Evolutionary conservation across 2,797 vertebrate species (phyloP).

Genomic region (Myripristis murdjan): DNA sequence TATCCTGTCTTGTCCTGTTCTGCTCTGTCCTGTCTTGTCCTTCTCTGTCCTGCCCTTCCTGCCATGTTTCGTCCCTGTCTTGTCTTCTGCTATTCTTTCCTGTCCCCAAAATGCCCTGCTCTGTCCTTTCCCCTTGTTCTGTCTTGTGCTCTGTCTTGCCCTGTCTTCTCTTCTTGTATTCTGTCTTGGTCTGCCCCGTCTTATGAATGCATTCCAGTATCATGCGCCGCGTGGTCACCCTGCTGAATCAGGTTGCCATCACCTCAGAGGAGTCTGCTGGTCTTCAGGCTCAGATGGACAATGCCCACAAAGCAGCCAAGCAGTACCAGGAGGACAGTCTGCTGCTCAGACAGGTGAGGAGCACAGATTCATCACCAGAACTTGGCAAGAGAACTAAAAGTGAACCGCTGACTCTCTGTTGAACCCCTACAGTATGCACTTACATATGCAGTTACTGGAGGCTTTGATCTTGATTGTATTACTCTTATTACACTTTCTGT

Average conservation of each 20-base stretch:
- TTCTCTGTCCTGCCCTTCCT: background rate
- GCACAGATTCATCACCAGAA: background rate
- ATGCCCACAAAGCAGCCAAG: constrained; percentile 86
- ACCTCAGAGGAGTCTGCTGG: constrained; percentile 78
- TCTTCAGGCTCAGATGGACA: constrained; percentile 89
- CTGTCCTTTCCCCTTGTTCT: too few species aligned
- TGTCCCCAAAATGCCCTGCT: too few species aligned
- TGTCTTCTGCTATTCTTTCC: background rate
- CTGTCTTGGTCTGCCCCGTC: background rate
- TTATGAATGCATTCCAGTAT: constrained; percentile 70
- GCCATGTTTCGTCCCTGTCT: background rate
- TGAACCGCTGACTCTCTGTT: background rate
- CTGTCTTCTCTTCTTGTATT: background rate
- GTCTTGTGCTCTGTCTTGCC: background rate
- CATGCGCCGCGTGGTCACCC: constrained; percentile 89
- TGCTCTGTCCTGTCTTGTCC: background rate
- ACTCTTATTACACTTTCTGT: background rate
- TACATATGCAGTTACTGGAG: background rate
- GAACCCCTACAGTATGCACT: too few species aligned
- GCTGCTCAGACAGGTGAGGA: constrained; percentile 88
- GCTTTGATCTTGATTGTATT: background rate
- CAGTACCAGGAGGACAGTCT: constrained; percentile 91
- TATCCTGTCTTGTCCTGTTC: background rate
- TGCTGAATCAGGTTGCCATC: constrained; percentile 91
- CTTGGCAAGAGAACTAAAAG: background rate